phyloP scores from a whole-genome alignment of 1,140 invertebrate species.

The Formica exsecta region DNA sequence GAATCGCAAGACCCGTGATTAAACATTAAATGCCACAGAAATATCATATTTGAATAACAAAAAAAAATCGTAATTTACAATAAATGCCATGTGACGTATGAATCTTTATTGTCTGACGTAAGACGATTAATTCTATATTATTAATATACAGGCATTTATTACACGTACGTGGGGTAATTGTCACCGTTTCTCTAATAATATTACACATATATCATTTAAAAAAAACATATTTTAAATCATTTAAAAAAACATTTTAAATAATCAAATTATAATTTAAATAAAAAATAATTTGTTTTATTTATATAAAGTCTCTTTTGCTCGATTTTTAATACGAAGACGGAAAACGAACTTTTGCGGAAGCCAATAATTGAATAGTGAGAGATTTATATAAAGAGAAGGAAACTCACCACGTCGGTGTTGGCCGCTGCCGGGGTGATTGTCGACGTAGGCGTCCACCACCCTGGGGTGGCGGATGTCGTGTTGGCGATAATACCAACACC shows the following conservation, averaged over 20 bases:
- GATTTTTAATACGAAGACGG: too few relatives aligned
- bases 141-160: neutral
- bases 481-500: slow-evolving; percentile 79
- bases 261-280: too few relatives aligned
- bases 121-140: neutral
- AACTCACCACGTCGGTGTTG: slow-evolving; percentile 84
- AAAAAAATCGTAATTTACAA: slow-evolving; percentile 31
- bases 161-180: neutral
- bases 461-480: slow-evolving; percentile 76
- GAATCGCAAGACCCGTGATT: slow-evolving; percentile 11
- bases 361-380: neutral
- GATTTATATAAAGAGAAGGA: neutral
- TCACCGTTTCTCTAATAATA: neutral
- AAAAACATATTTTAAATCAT: neutral
- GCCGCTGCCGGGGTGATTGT: slow-evolving; percentile 81
- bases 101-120: neutral
- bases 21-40: slow-evolving; percentile 52
- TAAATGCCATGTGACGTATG: slow-evolving; percentile 42
- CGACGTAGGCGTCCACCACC: slow-evolving; percentile 84
- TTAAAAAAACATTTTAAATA: neutral
- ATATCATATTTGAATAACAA: slow-evolving; percentile 46
- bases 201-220: neutral
- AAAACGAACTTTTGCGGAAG: neutral
- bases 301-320: too few relatives aligned
- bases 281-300: too few relatives aligned